Percentiles rank a stretch among this genome's conserved stretches.
Evolutionary conservation across 2,888 invertebrate species (phyloP).

Genomic region (Cheilosia urbana): DNA sequence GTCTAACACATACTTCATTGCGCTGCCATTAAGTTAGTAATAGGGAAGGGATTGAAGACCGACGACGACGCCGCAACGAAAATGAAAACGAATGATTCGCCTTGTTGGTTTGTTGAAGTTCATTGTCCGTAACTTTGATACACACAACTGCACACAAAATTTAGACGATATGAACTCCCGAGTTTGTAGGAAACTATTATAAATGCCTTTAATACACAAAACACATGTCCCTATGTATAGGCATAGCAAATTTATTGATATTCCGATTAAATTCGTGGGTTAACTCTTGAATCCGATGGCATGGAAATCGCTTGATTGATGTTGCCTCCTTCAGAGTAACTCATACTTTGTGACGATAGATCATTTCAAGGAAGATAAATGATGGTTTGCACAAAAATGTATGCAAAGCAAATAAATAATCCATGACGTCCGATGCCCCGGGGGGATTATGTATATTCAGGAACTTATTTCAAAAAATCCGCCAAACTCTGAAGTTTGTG

Average conservation of each 20-base stretch:
- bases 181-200: neutral
- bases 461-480: too few species aligned
- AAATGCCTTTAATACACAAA: neutral
- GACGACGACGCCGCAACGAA: neutral
- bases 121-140: conserved; percentile 23
- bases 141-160: neutral
- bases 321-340: conserved; percentile 27
- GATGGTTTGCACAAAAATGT: neutral
- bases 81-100: neutral
- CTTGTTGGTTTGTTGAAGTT: conserved; percentile 7
- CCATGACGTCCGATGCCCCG: too few species aligned
- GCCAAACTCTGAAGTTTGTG: too few species aligned
- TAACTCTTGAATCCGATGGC: conserved; percentile 17
- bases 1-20: neutral
- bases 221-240: neutral
- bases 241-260: conserved; percentile 31
- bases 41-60: neutral
- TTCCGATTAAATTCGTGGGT: conserved; percentile 23
- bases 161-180: conserved; percentile 6
- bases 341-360: conserved; percentile 12
- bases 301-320: conserved; percentile 30
- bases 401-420: too few species aligned
- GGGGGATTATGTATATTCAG: too few species aligned
- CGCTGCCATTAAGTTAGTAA: neutral
- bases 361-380: conserved; percentile 16